These are phyloP conservation scores for Halictus quadricinctus DNA, from an alignment of 2,888 invertebrate species.

Conservation along the genomic window DNA sequence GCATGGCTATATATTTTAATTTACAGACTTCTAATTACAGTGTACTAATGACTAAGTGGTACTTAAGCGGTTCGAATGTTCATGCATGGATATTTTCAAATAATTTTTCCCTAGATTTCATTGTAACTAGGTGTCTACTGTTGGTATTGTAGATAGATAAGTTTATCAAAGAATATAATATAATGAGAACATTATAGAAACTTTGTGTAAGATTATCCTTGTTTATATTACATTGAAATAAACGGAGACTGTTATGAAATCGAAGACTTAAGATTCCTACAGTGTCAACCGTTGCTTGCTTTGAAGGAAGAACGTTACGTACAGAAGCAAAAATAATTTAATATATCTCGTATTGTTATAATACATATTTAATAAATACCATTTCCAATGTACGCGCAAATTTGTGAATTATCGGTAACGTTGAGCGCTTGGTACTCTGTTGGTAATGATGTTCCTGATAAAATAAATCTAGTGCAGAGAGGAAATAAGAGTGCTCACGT, in stretches of 20 bases:
- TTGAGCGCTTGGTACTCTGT: neutral
- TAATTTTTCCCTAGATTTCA: neutral
- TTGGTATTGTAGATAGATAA: neutral
- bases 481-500: too few species aligned
- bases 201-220: neutral
- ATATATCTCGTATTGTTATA: too few species aligned
- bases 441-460: neutral
- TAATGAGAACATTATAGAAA: neutral
- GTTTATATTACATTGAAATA: neutral
- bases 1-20: neutral
- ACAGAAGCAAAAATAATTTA: too few species aligned
- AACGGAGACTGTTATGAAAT: conserved; percentile 3
- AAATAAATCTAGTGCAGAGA: too few species aligned
- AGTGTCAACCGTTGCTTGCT: too few species aligned
- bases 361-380: too few species aligned
- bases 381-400: neutral
- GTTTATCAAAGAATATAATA: too few species aligned
- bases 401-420: neutral
- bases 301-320: too few species aligned
- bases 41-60: neutral
- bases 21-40: neutral
- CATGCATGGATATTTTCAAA: neutral
- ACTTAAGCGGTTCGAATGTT: neutral
- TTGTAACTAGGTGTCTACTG: neutral
- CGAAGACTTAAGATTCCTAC: neutral